phyloP scores from a whole-genome alignment of 1,140 invertebrate genomes.

The Bombus huntii region DNA sequence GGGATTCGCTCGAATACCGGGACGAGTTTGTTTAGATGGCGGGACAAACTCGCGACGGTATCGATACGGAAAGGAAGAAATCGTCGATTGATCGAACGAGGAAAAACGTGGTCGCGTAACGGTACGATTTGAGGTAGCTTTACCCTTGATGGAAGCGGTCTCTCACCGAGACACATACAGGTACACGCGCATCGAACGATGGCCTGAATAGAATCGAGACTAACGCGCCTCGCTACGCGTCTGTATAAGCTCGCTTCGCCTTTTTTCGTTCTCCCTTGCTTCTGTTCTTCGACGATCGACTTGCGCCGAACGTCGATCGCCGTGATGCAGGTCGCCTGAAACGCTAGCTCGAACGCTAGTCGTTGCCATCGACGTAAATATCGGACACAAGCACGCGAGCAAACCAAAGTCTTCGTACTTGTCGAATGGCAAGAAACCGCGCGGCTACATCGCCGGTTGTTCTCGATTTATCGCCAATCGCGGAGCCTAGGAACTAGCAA shows the following conservation, averaged over 20 bases:
- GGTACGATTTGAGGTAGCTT: slow-evolving; percentile 78
- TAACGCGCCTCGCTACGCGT: slow-evolving; percentile 30
- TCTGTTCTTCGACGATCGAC: not conserved
- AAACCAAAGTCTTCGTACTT: slow-evolving; percentile 2
- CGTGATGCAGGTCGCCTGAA: slow-evolving; percentile 15
- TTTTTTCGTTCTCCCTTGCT: slow-evolving; percentile 11
- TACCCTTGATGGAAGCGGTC: slow-evolving; percentile 80
- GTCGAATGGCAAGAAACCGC: slow-evolving; percentile 52
- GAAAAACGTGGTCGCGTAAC: slow-evolving; percentile 79
- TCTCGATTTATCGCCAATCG: slow-evolving; percentile 65
- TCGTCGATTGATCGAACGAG: slow-evolving; percentile 62
- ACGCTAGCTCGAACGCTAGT: not conserved
- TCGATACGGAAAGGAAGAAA: slow-evolving; percentile 9
- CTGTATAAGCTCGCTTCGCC: slow-evolving; percentile 55
- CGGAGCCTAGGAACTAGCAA: not conserved
- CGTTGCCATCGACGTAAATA: slow-evolving; percentile 47
- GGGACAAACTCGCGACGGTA: not conserved
- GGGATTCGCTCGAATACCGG: slow-evolving; percentile 52
- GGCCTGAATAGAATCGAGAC: slow-evolving; percentile 75
- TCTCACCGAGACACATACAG: not conserved
- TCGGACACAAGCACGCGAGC: slow-evolving; percentile 56
- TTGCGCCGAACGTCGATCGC: slow-evolving; percentile 10
- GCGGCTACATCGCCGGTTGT: slow-evolving; percentile 33
- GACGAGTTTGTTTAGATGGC: slow-evolving; percentile 52
- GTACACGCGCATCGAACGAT: slow-evolving; percentile 53